A percentile compares a stretch with the other conserved stretches of the same genome.
Evolutionary conservation across 2,797 vertebrate species (phyloP).

Genomic region (Enteromius anoplus): DNA sequence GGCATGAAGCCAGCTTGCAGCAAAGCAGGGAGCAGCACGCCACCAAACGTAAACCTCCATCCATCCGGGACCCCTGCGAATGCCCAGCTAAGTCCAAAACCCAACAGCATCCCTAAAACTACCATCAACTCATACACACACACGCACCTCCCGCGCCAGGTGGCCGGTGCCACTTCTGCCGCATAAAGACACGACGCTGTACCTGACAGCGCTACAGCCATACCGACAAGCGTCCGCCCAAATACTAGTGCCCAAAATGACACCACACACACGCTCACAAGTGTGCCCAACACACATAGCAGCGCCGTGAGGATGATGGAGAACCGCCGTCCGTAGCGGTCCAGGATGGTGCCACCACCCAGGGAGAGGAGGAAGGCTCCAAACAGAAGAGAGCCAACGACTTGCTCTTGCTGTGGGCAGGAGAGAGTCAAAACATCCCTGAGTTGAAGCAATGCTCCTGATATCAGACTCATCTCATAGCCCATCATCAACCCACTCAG

Average conservation of each 20-base stretch:
- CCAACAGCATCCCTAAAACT: slow-evolving; percentile 89
- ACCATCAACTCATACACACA: slow-evolving; percentile 94
- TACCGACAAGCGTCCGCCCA: slow-evolving; percentile 85
- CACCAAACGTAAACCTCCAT: slow-evolving; percentile 91
- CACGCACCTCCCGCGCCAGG: slow-evolving; percentile 89
- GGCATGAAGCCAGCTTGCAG: slow-evolving; percentile 85
- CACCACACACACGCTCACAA: slow-evolving; percentile 76
- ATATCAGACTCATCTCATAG: slow-evolving; percentile 92
- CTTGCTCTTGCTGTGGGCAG: slow-evolving; percentile 89
- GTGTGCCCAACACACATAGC: slow-evolving; percentile 83
- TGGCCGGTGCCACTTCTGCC: slow-evolving; percentile 89
- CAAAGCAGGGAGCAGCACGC: slow-evolving; percentile 85
- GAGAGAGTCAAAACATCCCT: slow-evolving; percentile 81
- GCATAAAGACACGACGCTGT: slow-evolving; percentile 92
- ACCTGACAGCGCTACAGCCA: slow-evolving; percentile 89
- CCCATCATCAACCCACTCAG: slow-evolving; percentile 93
- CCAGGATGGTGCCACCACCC: slow-evolving; percentile 86
- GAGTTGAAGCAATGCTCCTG: slow-evolving; percentile 91
- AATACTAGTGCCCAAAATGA: slow-evolving; percentile 80
- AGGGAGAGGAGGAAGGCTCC: slow-evolving; percentile 89
- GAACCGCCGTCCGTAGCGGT: slow-evolving; percentile 87
- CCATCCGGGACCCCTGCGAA: slow-evolving; percentile 82
- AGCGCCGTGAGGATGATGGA: slow-evolving; percentile 84
- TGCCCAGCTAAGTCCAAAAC: slow-evolving; percentile 89
- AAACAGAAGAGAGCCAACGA: slow-evolving; percentile 89